Evolutionary conservation across 2,113 vertebrate species (phyloP), one percentile per base, ranked within the genome.

Genomic region (Calypte anna): DNA sequence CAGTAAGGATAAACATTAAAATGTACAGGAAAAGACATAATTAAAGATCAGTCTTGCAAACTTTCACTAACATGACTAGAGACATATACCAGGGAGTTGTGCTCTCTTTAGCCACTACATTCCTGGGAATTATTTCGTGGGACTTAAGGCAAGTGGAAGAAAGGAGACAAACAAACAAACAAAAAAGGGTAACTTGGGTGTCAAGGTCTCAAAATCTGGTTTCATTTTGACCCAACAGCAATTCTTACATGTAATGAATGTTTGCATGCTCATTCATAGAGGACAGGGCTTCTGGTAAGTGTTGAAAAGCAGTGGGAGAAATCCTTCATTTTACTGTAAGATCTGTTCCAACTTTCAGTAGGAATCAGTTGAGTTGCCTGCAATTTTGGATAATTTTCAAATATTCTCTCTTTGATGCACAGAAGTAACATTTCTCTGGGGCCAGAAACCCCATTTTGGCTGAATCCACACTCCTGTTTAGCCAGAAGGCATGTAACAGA

Each of bases 281-380:
- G 59, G 87, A 46, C 12, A 70, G 82, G 81, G 63, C 19, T 92
- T 96, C 67, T 12, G 46, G 7, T n/a, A 94, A 92, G 74, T 62
- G 81, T 62, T 92, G 75, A 96, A 96, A 97, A 80, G 64, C 62
- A 90, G 79, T 62, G 64, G 55, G 58, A 88, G 64, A 93, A 94
- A 93, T 76, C 48, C 38, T 76, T 84, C 62, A 51, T 87, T 89
- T 88, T 91, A 90, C 63, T 86, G 2, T 53, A 81, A 82, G 43
- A 68, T 87, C 67, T 51, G 70, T 96, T 97, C 86, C 94, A 96
- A 63, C 51, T 96, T 96, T 86, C 91, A 96, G 86, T 62, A 93
- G 83, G 27, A 95, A 95, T 93, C 92, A 94, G 85, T 80, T 77
- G 81, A 91, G 67, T 74, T 93, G 72, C 77, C 68, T 88, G 57